Conservation (phyloP, 2,113 vertebrate species). For the Hippocampus comes region DNA sequence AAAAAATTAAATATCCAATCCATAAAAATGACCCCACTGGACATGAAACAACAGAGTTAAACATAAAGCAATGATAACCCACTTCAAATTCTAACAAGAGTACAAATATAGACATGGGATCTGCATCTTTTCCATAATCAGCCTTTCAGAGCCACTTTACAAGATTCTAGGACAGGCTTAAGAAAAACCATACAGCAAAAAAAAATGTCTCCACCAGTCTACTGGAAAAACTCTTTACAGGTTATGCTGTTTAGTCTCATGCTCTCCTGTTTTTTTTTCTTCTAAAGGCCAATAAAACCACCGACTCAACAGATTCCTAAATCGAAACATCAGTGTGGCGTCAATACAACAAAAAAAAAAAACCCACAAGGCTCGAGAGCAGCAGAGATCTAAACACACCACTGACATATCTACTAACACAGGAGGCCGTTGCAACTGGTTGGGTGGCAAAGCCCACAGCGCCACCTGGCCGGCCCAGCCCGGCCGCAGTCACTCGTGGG, state of each 20-base stretch:
- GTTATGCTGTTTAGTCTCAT: conserved; percentile 39
- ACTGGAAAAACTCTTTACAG: conserved; percentile 12
- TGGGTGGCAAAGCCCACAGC: conserved; percentile 45
- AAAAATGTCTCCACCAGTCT: conserved; percentile 3
- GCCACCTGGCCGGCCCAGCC: conserved; percentile 21
- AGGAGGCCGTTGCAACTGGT: conserved; percentile 35
- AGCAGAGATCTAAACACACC: conserved; percentile 40
- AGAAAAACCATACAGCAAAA: not conserved
- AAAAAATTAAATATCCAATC: conserved; percentile 40
- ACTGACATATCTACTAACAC: conserved; percentile 54
- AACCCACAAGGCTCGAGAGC: conserved; percentile 54
- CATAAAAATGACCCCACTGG: conserved; percentile 29
- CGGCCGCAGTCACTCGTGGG: conserved; percentile 32
- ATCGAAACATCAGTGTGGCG: conserved; percentile 45
- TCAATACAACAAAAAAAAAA: conserved; percentile 43
- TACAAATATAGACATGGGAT: not conserved
- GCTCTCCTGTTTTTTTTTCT: conserved; percentile 43
- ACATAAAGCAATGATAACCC: conserved; percentile 15
- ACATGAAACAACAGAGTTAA: conserved; percentile 18
- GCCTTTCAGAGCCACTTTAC: not conserved
- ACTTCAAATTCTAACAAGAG: not conserved
- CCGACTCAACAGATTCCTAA: conserved; percentile 35
- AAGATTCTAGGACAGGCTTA: not conserved
- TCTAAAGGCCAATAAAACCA: conserved; percentile 28
- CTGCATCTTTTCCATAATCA: not conserved